Percentiles rank a stretch among this genome's conserved stretches.
Conservation (phyloP, 2,113 vertebrate genomes). For the Romanogobio albipinnatus region DNA sequence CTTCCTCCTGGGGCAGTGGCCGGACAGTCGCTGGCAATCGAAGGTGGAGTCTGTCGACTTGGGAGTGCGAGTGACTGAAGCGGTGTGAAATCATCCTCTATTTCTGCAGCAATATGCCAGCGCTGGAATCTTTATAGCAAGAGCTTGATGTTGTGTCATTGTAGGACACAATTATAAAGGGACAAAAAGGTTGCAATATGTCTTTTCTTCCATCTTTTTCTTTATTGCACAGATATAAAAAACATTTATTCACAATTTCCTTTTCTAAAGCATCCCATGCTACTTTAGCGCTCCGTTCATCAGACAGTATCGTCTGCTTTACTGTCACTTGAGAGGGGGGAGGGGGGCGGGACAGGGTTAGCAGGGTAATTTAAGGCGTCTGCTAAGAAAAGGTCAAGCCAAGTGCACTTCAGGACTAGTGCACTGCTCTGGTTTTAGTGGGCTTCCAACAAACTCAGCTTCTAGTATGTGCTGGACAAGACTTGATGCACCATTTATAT, state of each 20-base stretch:
- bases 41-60: conserved; percentile 96
- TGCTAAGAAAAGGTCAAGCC: conserved; percentile 48
- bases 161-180: conserved; percentile 13
- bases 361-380: conserved; percentile 60
- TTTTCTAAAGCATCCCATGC: not conserved
- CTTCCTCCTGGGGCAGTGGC: conserved; percentile 94
- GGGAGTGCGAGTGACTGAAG: conserved; percentile 81
- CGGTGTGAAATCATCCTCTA: conserved; percentile 31
- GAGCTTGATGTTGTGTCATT: conserved; percentile 17
- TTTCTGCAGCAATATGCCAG: conserved; percentile 46
- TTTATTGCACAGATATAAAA: conserved; percentile 22
- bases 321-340: conserved; percentile 3
- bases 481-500: conserved; percentile 58
- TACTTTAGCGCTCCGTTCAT: not conserved
- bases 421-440: not conserved
- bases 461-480: conserved; percentile 65
- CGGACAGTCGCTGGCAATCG: conserved; percentile 97
- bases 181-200: conserved; percentile 64
- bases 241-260: not conserved
- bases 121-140: not conserved
- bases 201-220: conserved; percentile 4
- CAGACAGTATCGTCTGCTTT: not conserved
- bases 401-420: conserved; percentile 68
- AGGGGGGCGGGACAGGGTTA: not conserved
- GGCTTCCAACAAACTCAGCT: conserved; percentile 40